These are phyloP conservation scores for Tyrannus savana DNA, from an alignment of 2,113 vertebrate species.

Conservation along the genomic window DNA sequence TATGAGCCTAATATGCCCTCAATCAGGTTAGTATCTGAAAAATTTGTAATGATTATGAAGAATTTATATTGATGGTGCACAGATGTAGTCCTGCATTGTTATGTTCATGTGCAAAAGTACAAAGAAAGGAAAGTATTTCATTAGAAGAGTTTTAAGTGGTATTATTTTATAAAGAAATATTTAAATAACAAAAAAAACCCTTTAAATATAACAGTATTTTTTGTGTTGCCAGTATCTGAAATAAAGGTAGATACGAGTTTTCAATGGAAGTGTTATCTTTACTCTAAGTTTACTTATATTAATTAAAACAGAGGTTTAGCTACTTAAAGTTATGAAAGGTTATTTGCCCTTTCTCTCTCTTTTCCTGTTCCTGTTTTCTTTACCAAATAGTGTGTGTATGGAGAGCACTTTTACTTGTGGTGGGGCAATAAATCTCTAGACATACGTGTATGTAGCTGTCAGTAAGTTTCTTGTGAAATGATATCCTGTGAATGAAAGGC, in stretches of 20 bases:
- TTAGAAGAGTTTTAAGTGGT: neutral
- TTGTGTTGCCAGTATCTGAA: neutral
- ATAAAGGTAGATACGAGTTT: neutral
- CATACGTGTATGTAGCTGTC: rapidly evolving
- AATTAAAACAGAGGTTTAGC: neutral
- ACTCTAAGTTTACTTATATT: neutral
- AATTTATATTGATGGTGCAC: neutral
- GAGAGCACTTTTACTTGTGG: neutral
- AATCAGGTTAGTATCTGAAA: neutral
- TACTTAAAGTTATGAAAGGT: neutral
- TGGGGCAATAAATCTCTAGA: neutral
- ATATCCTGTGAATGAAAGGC: neutral
- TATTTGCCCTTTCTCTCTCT: neutral
- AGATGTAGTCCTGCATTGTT: neutral
- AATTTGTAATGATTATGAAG: neutral
- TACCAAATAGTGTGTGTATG: neutral
- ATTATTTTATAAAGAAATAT: neutral
- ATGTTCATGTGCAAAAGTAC: neutral
- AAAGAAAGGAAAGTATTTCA: neutral
- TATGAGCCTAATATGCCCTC: neutral
- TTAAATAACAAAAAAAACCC: rapidly evolving
- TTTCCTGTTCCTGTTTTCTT: neutral
- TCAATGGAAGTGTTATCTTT: neutral
- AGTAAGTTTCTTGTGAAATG: neutral
- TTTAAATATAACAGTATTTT: neutral